phyloP scores from a whole-genome alignment of 2,113 vertebrate genomes.

The Datnioides undecimradiatus region DNA sequence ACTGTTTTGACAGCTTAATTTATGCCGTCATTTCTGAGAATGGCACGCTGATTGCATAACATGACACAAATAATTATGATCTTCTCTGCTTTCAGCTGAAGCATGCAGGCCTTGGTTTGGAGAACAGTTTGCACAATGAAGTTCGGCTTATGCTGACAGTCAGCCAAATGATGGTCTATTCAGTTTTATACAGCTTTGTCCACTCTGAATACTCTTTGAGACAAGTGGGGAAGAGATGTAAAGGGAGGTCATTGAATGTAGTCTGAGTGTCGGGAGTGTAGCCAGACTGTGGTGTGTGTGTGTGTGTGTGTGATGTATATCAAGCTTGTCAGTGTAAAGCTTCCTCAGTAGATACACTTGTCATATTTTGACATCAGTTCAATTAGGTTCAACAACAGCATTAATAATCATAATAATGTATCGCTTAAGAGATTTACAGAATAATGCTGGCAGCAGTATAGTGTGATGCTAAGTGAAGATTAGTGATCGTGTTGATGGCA shows the following conservation, averaged over 20 bases:
- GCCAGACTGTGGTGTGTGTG: background rate
- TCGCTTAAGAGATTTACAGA: background rate
- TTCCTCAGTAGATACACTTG: background rate
- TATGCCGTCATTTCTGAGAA: constrained; percentile 39
- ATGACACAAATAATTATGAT: constrained; percentile 64
- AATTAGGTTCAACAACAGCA: background rate
- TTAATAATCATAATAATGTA: background rate
- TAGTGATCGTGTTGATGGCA: background rate
- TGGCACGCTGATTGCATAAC: constrained; percentile 41
- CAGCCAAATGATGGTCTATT: constrained; percentile 11
- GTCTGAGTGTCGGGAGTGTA: background rate
- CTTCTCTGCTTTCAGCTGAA: constrained; percentile 31
- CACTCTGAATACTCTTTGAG: constrained; percentile 21
- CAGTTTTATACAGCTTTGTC: constrained; percentile 23
- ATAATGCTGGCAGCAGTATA: background rate
- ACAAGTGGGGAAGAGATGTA: background rate
- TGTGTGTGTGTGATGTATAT: background rate
- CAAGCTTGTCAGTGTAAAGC: constrained; percentile 5
- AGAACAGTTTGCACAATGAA: constrained; percentile 24
- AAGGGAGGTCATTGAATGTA: constrained; percentile 22
- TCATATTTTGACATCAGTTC: constrained; percentile 19
- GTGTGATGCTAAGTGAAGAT: constrained; percentile 3
- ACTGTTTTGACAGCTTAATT: constrained; percentile 67
- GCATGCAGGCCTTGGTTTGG: constrained; percentile 10
- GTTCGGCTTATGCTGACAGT: constrained; percentile 24